A percentile compares a stretch with the other conserved stretches of the same genome.
phyloP scores from a whole-genome alignment of 2,888 invertebrate genomes.

The Amblyjoppa fuscipennis region DNA sequence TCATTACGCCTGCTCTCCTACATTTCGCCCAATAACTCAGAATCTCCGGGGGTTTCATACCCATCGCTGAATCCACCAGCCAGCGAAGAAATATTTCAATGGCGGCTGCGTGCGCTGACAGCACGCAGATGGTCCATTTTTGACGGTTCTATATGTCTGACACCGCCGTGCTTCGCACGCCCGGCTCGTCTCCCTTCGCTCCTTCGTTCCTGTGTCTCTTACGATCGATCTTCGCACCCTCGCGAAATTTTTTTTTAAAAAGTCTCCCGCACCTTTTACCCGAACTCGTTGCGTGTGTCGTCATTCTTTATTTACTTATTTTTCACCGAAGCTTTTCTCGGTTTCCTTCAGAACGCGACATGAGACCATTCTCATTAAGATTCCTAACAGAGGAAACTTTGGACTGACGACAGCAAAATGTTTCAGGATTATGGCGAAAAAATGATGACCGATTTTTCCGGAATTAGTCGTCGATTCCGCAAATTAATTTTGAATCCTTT shows the following conservation, averaged over 20 bases:
- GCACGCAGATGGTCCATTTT: conserved; percentile 75
- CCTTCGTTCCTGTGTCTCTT: conserved; percentile 59
- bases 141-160: conserved; percentile 71
- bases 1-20: conserved; percentile 71
- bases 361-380: background rate
- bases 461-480: too few species aligned
- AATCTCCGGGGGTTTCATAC: conserved; percentile 69
- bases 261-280: conserved; percentile 44
- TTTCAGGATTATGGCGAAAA: background rate
- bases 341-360: background rate
- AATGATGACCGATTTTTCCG: too few species aligned
- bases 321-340: background rate
- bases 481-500: too few species aligned
- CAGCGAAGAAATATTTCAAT: conserved; percentile 70
- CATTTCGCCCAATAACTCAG: conserved; percentile 74
- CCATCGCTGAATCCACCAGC: conserved; percentile 43
- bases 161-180: conserved; percentile 42
- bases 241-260: conserved; percentile 55
- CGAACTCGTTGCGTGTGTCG: conserved; percentile 26
- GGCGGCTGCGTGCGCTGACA: conserved; percentile 70
- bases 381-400: background rate
- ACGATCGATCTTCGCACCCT: conserved; percentile 66
- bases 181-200: conserved; percentile 42
- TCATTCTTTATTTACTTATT: conserved; percentile 38
- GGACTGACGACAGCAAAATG: background rate